These are phyloP conservation scores for Agrochola macilenta DNA, from an alignment of 2,888 invertebrate genomes.

Conservation along the genomic window DNA sequence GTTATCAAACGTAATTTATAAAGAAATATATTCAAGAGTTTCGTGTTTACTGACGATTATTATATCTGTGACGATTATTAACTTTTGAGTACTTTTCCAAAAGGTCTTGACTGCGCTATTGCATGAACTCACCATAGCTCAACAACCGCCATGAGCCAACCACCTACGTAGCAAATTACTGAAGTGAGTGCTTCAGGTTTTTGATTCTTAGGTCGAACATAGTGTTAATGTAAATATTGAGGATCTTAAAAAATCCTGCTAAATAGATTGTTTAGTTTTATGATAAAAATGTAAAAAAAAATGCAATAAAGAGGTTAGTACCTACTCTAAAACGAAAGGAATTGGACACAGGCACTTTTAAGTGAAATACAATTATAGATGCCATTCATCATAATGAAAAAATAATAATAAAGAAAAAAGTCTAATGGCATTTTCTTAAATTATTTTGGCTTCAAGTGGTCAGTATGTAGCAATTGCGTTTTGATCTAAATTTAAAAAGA, in stretches of 20 bases:
- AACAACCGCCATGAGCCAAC: background rate
- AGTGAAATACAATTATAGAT: background rate
- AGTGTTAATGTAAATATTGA: background rate
- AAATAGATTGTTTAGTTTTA: background rate
- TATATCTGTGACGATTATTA: background rate
- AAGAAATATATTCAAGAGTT: background rate
- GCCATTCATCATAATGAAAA: background rate
- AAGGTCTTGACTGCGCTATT: background rate
- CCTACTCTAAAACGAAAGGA: too few species aligned
- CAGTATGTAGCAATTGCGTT: conserved; percentile 1
- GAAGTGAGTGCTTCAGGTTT: background rate
- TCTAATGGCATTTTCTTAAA: background rate
- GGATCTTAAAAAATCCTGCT: background rate
- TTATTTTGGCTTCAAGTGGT: conserved; percentile 4
- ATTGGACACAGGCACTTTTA: background rate
- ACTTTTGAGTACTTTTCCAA: background rate
- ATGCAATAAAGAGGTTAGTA: background rate
- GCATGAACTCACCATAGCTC: background rate
- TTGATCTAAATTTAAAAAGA: background rate
- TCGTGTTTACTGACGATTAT: background rate
- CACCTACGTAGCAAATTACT: background rate
- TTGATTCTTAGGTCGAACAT: background rate
- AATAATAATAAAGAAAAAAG: background rate
- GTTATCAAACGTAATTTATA: background rate
- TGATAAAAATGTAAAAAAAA: background rate